Evolutionary conservation across 2,113 vertebrate genomes (phyloP).

Genomic region (Physeter macrocephalus): DNA sequence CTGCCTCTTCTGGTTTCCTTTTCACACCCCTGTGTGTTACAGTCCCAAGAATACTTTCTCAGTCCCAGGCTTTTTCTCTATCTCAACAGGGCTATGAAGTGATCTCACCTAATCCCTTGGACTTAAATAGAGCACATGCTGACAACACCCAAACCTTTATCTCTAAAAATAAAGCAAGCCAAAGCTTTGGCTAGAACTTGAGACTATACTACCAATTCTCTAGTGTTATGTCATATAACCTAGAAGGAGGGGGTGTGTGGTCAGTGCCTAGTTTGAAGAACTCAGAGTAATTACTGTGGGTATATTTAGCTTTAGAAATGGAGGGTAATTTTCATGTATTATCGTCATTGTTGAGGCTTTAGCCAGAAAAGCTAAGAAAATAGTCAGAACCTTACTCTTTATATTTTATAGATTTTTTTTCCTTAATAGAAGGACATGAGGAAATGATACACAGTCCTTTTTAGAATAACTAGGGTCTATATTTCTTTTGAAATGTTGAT

Average conservation of each 20-base stretch:
- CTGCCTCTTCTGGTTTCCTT: background rate
- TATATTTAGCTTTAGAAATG: background rate
- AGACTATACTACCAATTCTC: background rate
- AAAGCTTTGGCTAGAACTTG: background rate
- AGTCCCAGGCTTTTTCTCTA: background rate
- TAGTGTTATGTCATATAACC: background rate
- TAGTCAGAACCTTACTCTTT: background rate
- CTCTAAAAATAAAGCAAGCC: background rate
- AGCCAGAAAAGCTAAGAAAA: background rate
- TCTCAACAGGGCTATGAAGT: background rate
- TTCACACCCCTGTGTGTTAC: accelerated
- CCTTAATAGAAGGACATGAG: background rate
- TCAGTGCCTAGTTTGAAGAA: background rate
- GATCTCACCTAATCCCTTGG: background rate
- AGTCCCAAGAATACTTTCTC: background rate
- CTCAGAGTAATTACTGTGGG: background rate
- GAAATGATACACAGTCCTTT: background rate
- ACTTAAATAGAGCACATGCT: background rate
- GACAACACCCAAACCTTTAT: background rate
- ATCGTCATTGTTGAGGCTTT: background rate
- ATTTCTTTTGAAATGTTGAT: background rate
- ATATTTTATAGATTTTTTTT: background rate
- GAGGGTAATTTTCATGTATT: background rate
- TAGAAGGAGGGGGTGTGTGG: background rate
- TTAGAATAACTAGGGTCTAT: background rate